Conservation (phyloP, 2,113 vertebrate species). For the Pseudopipra pipra region DNA sequence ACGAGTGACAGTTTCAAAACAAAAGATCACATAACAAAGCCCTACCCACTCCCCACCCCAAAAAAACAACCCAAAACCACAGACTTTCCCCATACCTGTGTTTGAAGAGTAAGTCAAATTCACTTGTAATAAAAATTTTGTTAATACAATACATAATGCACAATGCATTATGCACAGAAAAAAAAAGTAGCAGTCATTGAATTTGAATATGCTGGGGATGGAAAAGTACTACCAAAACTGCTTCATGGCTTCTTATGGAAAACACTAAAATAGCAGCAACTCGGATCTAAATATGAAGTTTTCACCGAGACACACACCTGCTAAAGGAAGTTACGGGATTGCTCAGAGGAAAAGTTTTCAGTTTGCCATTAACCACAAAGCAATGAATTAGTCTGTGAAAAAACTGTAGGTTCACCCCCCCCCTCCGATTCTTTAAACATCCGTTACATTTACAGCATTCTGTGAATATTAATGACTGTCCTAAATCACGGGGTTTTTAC, state of each 20-base stretch:
- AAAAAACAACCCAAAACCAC: background rate
- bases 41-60: rapidly evolving
- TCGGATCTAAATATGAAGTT: background rate
- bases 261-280: background rate
- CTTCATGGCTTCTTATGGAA: background rate
- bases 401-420: background rate
- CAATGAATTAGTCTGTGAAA: background rate
- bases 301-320: background rate
- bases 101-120: background rate
- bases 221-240: background rate
- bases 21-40: background rate
- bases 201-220: background rate
- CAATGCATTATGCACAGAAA: background rate
- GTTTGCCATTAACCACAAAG: background rate
- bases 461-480: background rate
- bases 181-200: background rate
- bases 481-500: background rate
- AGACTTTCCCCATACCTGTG: background rate
- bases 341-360: background rate
- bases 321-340: background rate
- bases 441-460: background rate
- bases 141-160: background rate
- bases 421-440: background rate
- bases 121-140: background rate
- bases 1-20: background rate